Evolutionary conservation across 2,797 vertebrate species (phyloP).

Genomic region (Somateria mollissima): DNA sequence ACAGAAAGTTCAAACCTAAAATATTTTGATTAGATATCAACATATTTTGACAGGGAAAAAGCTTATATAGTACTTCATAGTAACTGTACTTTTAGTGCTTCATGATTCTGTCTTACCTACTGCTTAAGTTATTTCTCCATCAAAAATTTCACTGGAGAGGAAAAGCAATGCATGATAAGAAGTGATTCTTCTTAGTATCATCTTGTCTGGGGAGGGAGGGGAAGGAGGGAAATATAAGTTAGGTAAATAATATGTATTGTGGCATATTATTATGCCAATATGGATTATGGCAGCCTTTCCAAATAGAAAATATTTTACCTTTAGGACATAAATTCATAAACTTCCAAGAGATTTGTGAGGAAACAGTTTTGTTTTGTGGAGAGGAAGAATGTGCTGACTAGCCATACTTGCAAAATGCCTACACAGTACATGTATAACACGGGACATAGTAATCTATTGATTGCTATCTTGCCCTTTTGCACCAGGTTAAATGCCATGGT

Average conservation of each 20-base stretch:
- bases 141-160: background rate
- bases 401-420: background rate
- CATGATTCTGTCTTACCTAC: background rate
- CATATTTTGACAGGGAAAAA: background rate
- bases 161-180: background rate
- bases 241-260: background rate
- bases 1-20: background rate
- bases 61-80: background rate
- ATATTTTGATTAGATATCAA: background rate
- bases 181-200: background rate
- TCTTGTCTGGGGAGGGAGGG: background rate
- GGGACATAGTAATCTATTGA: background rate
- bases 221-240: background rate
- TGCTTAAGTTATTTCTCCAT: background rate
- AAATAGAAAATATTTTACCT: background rate
- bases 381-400: background rate
- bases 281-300: background rate
- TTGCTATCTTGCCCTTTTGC: background rate
- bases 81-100: background rate
- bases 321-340: background rate
- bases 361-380: background rate
- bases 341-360: background rate
- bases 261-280: background rate
- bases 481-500: background rate
- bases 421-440: background rate